Conservation (phyloP, 2,113 vertebrate genomes). For the Rallus limicola region DNA sequence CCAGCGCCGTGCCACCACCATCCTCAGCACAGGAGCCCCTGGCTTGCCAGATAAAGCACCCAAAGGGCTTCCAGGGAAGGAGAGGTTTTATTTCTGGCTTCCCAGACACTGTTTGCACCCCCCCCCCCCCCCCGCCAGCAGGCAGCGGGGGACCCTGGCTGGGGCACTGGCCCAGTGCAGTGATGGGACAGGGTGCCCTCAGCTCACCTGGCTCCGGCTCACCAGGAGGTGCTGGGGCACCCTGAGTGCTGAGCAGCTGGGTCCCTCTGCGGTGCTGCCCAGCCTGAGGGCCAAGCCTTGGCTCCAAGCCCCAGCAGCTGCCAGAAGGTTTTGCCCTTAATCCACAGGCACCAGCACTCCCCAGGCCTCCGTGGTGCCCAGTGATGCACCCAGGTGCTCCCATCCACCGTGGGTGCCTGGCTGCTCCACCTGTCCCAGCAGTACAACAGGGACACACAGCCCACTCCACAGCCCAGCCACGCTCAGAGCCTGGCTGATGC, state of each 20-base stretch:
- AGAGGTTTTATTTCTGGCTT: constrained; percentile 21
- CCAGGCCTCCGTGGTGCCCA: not conserved
- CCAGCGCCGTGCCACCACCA: too few relatives aligned
- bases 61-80: not conserved
- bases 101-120: not conserved
- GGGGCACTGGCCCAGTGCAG: rapidly evolving
- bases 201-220: rapidly evolving
- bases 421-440: not conserved
- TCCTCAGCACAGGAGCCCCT: not conserved
- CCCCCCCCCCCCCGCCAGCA: not conserved
- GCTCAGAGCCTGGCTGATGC: rapidly evolving
- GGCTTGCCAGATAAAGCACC: not conserved
- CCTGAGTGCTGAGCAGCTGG: rapidly evolving
- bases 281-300: not conserved
- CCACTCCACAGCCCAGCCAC: not conserved
- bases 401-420: rapidly evolving
- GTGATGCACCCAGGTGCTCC: not conserved
- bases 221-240: not conserved
- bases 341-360: rapidly evolving
- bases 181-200: not conserved
- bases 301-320: rapidly evolving
- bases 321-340: not conserved
- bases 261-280: not conserved
- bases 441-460: rapidly evolving
- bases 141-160: not conserved